Evolutionary conservation across 2,113 vertebrate genomes (phyloP), one percentile per base, ranked within the genome.

Genomic region (Lonchura striata): DNA sequence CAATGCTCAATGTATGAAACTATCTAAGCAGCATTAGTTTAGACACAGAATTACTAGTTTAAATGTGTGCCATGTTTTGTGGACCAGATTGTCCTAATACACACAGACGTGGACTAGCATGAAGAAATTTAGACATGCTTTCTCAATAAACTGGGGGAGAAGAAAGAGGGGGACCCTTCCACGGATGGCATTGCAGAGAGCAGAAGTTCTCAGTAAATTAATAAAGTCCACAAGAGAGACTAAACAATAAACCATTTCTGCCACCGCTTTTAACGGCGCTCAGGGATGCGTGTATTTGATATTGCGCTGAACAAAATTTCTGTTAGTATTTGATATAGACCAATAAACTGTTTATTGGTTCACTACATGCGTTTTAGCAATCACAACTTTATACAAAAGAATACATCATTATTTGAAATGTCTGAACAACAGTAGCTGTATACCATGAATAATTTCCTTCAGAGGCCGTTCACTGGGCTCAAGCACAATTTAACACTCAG

Each of bases 401-500:
- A 82, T 23, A n/a, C 31, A 94, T 37, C 37, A 27, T 44, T 78
- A 91, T 90, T 89, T 61, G 30, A 91, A 87, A 28, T 0, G 23
- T 18, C 91, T 77, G 90, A 96, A 95, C 95, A 77, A 56, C 66
- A 87, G 78, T 56, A 95, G 81, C 47, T 52, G 78, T 81, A 82
- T 13, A 57, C 72, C 69, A 59, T 17, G 25, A 93, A 94, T 61
- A 85, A 96, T 94, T 97, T 93, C 92, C 95, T 95, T 95, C 7
- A 65, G 95, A 87, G 65, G 65, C 90, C 84, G 37, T 64, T 95
- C 94, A 28, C 66, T 8, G 69, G 52, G 60, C 74, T 96, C 88
- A 87, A 80, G 83, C 82, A 72, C 49, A 96, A 97, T 70, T 96
- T 71, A 88, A 68, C 92, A 82, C 92, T 95, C 94, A 81, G 44